phyloP scores from a whole-genome alignment of 35 echinoderm and acorn worm species.

The Anneissia japonica region DNA sequence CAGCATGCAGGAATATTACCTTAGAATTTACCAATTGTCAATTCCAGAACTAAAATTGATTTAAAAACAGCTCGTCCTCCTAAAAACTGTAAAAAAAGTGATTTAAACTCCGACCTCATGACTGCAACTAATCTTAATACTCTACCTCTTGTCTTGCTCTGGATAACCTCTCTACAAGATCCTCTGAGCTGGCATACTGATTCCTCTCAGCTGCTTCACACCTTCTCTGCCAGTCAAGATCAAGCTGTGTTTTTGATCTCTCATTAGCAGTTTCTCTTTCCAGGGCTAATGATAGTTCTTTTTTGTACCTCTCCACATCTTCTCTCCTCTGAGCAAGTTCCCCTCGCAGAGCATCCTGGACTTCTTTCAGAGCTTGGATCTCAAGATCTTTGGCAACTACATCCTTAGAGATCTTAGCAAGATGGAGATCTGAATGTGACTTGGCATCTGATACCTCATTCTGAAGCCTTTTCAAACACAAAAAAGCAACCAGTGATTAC shows the following conservation, averaged over 20 bases:
- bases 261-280: constrained; percentile 65
- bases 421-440: constrained; percentile 47
- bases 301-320: constrained; percentile 87
- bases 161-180: constrained; percentile 75
- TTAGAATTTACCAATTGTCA: background rate
- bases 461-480: constrained; percentile 53
- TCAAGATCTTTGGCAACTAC: constrained; percentile 53
- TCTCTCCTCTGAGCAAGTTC: constrained; percentile 65
- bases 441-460: constrained; percentile 41
- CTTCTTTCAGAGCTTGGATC: constrained; percentile 46
- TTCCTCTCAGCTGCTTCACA: constrained; percentile 76
- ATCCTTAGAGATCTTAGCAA: constrained; percentile 55
- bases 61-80: background rate
- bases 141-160: constrained; percentile 78
- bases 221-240: constrained; percentile 91
- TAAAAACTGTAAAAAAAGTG: background rate
- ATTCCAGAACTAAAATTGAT: background rate
- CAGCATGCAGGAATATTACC: background rate
- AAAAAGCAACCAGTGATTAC: too few relatives aligned
- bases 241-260: constrained; percentile 76
- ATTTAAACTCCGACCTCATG: background rate
- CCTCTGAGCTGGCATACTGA: constrained; percentile 79
- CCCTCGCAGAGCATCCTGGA: constrained; percentile 44
- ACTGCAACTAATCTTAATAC: background rate
- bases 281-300: constrained; percentile 57